A percentile compares a stretch with the other conserved stretches of the same genome.
These are phyloP conservation scores for Sphaeramia orbicularis DNA, from an alignment of 2,797 vertebrate species.

Conservation along the genomic window DNA sequence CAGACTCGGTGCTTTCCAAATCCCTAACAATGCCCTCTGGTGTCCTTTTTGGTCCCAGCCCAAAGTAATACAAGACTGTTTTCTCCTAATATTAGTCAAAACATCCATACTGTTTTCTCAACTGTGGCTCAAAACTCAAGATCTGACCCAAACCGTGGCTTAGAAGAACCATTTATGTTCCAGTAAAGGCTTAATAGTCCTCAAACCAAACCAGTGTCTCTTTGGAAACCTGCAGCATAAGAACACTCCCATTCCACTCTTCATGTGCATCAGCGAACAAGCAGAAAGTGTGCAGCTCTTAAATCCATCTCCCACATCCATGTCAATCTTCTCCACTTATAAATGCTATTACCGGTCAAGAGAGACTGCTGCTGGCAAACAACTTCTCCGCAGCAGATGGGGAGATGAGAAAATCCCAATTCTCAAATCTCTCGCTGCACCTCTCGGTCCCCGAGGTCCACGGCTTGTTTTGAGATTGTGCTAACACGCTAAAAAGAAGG, in stretches of 20 bases:
- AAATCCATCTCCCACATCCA: conserved; percentile 52
- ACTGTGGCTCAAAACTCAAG: no score
- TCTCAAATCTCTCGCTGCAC: conserved; percentile 65
- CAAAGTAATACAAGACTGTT: no score
- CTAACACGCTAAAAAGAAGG: conserved; percentile 81
- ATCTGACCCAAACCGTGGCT: no score
- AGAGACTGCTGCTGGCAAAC: conserved; percentile 72
- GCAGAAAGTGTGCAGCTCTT: conserved; percentile 38
- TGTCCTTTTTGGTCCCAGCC: no score
- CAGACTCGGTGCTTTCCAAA: no score
- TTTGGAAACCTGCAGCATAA: conserved; percentile 16
- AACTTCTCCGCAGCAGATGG: conserved; percentile 53
- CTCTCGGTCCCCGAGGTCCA: conserved; percentile 70
- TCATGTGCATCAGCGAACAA: conserved; percentile 36
- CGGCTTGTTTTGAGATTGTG: conserved; percentile 82
- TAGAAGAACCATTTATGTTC: no score
- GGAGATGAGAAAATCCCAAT: conserved; percentile 64
- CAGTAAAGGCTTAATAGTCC: conserved; percentile 17
- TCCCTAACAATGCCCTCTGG: no score
- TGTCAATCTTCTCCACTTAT: conserved; percentile 71
- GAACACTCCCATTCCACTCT: conserved; percentile 18
- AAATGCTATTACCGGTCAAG: conserved; percentile 72
- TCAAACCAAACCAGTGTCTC: conserved; percentile 9
- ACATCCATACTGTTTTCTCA: no score
- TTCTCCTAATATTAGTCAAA: no score